Base-by-base conservation (phyloP, 2,888 invertebrate species). In the Erynnis tages region DNA sequence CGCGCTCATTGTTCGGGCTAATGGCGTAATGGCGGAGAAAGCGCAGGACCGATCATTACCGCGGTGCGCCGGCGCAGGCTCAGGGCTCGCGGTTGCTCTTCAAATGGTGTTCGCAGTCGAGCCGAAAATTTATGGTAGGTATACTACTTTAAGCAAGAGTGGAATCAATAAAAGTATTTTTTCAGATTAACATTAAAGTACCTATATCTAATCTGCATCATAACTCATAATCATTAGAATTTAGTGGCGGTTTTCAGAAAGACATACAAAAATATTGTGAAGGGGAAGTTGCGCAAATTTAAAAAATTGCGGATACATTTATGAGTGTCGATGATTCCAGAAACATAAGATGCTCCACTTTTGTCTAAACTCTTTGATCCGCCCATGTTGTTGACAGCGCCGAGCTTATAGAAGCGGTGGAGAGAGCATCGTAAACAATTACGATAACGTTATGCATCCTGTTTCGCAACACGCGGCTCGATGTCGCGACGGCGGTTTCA, bases 11-110 rank as follows among this genome's bases (percentile, higher is more conserved):
- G 73, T 69, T 68, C 62, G 30, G 60, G 57, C 49, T 45, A 57
- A 54, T 59, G 59, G 71, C 69, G 66, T 45, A 57, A 54, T 59
- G 59, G 71, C 69, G 66, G 69, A 74, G 83, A 83, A 82, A 84
- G 84, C 73, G 72, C 71, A 61, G 72, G 71, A 70, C 16, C 55
- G 30, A 54, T 41, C 54, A 48, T 57, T 25, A 34, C 54, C 41
- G 45, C 43, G 32, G 54, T 35, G 17, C 35, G 16, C 16, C 35
- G 16, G 34, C 5, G 21, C 49, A n/a, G 46, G 53, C 54, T 53
- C 47, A 35, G 30, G 40, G 21, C 21, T 21, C n/a, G n/a, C n/a
- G n/a, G n/a, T n/a, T n/a, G n/a, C n/a, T n/a, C n/a, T n/a, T n/a
- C n/a, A n/a, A n/a, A n/a, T n/a, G n/a, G n/a, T n/a, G n/a, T n/a